Evolutionary conservation across 2,113 vertebrate species (phyloP), one percentile per base, ranked within the genome.

Genomic region (Anarrhichthys ocellatus): DNA sequence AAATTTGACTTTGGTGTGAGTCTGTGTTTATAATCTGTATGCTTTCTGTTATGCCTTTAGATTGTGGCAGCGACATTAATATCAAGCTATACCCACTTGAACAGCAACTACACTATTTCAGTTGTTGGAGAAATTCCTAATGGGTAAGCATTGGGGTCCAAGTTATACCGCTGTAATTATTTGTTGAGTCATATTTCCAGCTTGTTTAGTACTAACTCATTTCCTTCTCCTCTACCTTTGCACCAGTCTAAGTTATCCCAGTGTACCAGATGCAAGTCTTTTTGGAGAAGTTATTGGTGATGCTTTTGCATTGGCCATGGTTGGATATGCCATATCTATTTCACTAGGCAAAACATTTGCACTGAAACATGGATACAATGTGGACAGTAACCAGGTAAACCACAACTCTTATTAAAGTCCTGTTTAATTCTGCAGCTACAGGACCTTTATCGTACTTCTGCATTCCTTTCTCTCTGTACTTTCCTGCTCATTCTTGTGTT

Each of bases 321-420:
- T 99, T 32, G 97, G 97, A 65, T 99, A 98, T 0, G 98, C 97
- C 88, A 96, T 99, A 72, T 97, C 96, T 83, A 96, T 99, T 91
- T 99, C 98, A 0, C 93, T 99, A 24, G 98, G 97, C 63, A 99
- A 99, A 96, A 99, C 97, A 74, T 99, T 99, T 90, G 97, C 96
- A 52, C 91, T 99, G 73, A 98, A 97, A 90, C 96, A 99, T 0
- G 97, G 97, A 81, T 99, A 99, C 95, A 97, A 96, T 66, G 96
- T 99, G 87, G 97, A 99, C 87, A 98, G 96, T 92, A 99, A 98
- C 91, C 98, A 99, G 97, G 98, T 99, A 84, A 92, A 91, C 29
- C 32, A 74, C 5, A 62, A 9, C 8, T 32, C 29, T 15, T 9
- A 63, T 42, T 22, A 24, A 6, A 67, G 27, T 48, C 34, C n/a